These are phyloP conservation scores for Proisotoma minuta DNA, from an alignment of 2,888 invertebrate genomes.

Conservation along the genomic window DNA sequence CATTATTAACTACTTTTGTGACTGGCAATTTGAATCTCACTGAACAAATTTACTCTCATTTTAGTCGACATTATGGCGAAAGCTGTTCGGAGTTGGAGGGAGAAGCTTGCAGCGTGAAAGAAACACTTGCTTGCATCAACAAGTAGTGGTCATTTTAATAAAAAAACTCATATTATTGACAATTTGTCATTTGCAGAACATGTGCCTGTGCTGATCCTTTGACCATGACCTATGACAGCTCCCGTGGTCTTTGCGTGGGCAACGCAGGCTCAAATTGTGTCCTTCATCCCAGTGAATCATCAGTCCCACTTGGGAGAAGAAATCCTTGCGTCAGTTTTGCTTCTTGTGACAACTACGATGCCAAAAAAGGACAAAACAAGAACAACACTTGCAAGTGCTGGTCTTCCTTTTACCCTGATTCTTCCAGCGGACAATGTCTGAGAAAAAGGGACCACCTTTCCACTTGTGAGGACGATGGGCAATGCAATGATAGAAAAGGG, in stretches of 20 bases:
- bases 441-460: constrained; percentile 24
- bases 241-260: constrained; percentile 31
- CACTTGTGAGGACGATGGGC: constrained; percentile 23
- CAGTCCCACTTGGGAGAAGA: constrained; percentile 18
- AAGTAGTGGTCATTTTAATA: background rate
- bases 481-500: constrained; percentile 32
- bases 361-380: background rate
- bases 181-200: constrained; percentile 10
- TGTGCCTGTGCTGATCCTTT: constrained; percentile 32
- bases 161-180: background rate
- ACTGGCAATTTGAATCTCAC: background rate
- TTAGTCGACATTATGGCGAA: background rate
- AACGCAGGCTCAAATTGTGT: constrained; percentile 28
- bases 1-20: no score
- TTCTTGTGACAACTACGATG: constrained; percentile 24
- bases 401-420: constrained; percentile 32
- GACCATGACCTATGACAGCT: constrained; percentile 27
- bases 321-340: constrained; percentile 28
- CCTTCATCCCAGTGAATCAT: constrained; percentile 25
- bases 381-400: constrained; percentile 28
- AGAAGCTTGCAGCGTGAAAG: constrained; percentile 25
- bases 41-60: background rate
- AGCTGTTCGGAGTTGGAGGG: constrained; percentile 15
- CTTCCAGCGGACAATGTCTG: constrained; percentile 23
- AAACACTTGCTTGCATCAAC: constrained; percentile 15